Base-by-base conservation (phyloP, 2,888 invertebrate genomes). In the Terebella lapidaria region DNA sequence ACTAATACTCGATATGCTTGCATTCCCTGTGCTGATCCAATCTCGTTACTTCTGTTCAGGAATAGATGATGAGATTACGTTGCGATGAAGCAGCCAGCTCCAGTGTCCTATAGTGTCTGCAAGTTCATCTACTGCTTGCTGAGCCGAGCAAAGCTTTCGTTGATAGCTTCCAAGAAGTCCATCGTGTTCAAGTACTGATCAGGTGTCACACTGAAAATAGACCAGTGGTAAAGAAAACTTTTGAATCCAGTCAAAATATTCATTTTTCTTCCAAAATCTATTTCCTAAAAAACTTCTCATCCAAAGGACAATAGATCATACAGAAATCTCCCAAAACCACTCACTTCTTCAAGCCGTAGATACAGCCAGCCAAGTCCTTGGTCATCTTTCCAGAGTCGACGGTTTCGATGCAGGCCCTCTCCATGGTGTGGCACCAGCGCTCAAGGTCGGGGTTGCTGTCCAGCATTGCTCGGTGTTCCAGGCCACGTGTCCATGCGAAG, bases 131-230 rank as follows among this genome's bases (percentile, higher is more conserved):
- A n/a, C n/a, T n/a, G n/a, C n/a, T n/a, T n/a, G n/a, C n/a, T n/a
- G n/a, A n/a, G n/a, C n/a, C n/a, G n/a, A n/a, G n/a, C n/a, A n/a
- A n/a, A n/a, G n/a, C n/a, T n/a, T n/a, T n/a, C n/a, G n/a, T n/a
- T n/a, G n/a, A 93, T 88, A 45, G 91, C 91, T 62, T 88, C 86
- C 59, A 93, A 83, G 84, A 92, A 93, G 79, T 92, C 92, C 83
- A 89, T 88, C 0, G 93, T 93, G 79, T 89, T 85, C 67, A 92
- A 83, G 79, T 85, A 93, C 86, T 90, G 90, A 61, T 87, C 88
- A 59, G 89, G 88, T 78, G 89, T 90, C 18, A 91, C 88, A 75
- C 82, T 82, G 74, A 46, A 75, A 63, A n/a, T 47, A 54, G 54
- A 54, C 49, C 10, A 49, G 22, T 49, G 22, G 10, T 49, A 20